phyloP scores from a whole-genome alignment of 2,888 invertebrate species.

The Caenorhabditis japonica region DNA sequence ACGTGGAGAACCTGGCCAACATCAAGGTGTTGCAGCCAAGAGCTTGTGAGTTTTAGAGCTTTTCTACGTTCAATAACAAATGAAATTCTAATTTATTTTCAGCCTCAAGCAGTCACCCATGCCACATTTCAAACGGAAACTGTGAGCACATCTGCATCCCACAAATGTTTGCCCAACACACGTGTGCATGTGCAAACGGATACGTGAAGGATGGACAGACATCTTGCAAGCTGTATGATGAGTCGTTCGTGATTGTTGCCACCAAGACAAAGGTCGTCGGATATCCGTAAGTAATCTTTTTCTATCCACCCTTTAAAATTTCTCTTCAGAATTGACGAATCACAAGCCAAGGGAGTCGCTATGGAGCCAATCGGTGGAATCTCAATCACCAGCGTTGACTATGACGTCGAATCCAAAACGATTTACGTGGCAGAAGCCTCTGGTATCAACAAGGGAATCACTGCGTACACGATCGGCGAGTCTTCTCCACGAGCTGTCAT shows the following conservation, averaged over 20 bases:
- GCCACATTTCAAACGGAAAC: conserved; percentile 88
- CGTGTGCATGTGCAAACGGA: conserved; percentile 92
- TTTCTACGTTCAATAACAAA: too few species aligned
- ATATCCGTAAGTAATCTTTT: conserved; percentile 79
- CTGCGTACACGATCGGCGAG: conserved; percentile 72
- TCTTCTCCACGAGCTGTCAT: conserved; percentile 69
- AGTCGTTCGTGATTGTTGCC: conserved; percentile 89
- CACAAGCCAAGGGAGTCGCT: conserved; percentile 84
- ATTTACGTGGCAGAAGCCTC: conserved; percentile 92
- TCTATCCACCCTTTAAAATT: neutral
- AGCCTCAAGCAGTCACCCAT: conserved; percentile 83
- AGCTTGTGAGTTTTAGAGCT: conserved; percentile 78
- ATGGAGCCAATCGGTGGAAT: conserved; percentile 92
- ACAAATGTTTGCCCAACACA: conserved; percentile 84
- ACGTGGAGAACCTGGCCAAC: conserved; percentile 83
- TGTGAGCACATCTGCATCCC: conserved; percentile 96
- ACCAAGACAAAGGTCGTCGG: conserved; percentile 90
- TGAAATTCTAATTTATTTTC: conserved; percentile 18
- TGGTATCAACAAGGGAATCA: conserved; percentile 81
- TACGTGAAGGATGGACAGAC: conserved; percentile 82
- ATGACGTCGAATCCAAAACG: conserved; percentile 85
- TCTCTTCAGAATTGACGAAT: conserved; percentile 62
- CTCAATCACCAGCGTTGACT: conserved; percentile 91
- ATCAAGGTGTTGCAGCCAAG: conserved; percentile 90
- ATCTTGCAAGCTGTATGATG: conserved; percentile 83